These are phyloP conservation scores for Mantis religiosa DNA, from an alignment of 2,888 invertebrate genomes.

Conservation along the genomic window DNA sequence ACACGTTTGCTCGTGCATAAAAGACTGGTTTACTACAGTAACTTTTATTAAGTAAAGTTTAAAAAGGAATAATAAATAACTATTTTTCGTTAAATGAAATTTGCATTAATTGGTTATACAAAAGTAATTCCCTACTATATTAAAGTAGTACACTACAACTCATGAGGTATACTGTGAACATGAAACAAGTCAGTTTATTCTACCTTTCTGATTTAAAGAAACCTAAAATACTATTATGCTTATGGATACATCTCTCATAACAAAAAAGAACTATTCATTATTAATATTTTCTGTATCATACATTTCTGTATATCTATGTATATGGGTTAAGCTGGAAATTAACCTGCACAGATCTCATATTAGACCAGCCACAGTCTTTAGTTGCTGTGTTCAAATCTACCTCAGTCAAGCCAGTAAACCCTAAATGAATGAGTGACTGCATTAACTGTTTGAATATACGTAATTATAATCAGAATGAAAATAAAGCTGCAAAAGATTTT, in stretches of 20 bases:
- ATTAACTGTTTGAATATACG: slow-evolving; percentile 17
- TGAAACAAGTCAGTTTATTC: neutral
- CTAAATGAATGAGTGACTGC: slow-evolving; percentile 14
- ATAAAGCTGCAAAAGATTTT: slow-evolving; percentile 12
- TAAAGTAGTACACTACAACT: too few relatives aligned
- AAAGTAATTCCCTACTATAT: too few relatives aligned
- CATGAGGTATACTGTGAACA: too few relatives aligned
- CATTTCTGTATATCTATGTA: neutral
- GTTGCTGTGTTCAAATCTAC: slow-evolving; percentile 17
- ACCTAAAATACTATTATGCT: neutral
- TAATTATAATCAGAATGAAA: slow-evolving; percentile 1
- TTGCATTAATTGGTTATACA: too few relatives aligned
- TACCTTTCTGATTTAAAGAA: neutral
- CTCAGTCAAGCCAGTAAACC: slow-evolving; percentile 11
- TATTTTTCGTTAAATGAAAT: too few relatives aligned
- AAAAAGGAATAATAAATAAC: too few relatives aligned
- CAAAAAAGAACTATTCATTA: neutral
- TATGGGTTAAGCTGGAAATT: neutral
- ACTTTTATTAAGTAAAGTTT: too few relatives aligned
- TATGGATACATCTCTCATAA: neutral
- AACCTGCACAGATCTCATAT: slow-evolving; percentile 1
- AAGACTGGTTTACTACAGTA: too few relatives aligned
- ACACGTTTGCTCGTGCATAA: too few relatives aligned
- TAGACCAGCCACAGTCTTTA: neutral
- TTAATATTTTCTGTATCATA: neutral